Evolutionary conservation across 2,113 vertebrate genomes (phyloP).

Genomic region (Salvelinus namaycush): DNA sequence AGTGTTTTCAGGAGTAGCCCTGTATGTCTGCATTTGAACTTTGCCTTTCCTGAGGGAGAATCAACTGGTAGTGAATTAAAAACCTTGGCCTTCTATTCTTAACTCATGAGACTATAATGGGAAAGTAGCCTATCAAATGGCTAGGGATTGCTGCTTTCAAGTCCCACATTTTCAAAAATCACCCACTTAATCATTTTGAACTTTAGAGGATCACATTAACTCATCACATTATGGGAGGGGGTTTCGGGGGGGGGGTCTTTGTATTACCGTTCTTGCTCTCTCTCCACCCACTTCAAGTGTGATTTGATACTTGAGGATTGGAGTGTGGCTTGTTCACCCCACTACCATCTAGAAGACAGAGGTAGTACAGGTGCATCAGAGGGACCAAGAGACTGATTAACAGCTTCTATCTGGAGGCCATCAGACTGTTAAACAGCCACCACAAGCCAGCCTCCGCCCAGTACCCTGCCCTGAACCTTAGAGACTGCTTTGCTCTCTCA

Average conservation of each 20-base stretch:
- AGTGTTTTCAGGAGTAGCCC: background rate
- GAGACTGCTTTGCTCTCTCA: too few relatives aligned
- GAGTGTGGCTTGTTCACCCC: slow-evolving; percentile 74
- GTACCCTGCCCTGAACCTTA: too few relatives aligned
- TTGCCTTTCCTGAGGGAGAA: slow-evolving; percentile 17
- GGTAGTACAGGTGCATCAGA: too few relatives aligned
- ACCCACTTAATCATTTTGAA: slow-evolving; percentile 38
- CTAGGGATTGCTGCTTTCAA: slow-evolving; percentile 21
- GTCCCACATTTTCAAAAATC: slow-evolving; percentile 22
- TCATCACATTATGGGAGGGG: slow-evolving; percentile 51
- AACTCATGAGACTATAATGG: slow-evolving; percentile 50
- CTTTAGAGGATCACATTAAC: slow-evolving; percentile 39
- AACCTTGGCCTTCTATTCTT: slow-evolving; percentile 30
- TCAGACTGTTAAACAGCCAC: too few relatives aligned
- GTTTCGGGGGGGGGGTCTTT: slow-evolving; percentile 16
- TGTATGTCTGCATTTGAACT: background rate
- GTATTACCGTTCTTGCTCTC: slow-evolving; percentile 33
- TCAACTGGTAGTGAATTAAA: slow-evolving; percentile 29
- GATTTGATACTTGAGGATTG: slow-evolving; percentile 70
- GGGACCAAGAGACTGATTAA: too few relatives aligned
- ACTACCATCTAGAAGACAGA: slow-evolving; percentile 48
- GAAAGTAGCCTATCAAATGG: slow-evolving; percentile 16
- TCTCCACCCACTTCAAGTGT: slow-evolving; percentile 50
- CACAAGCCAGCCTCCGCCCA: too few relatives aligned
- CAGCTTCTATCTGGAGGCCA: too few relatives aligned